phyloP scores from a whole-genome alignment of 2,888 invertebrate genomes.

The Cephus pygmeus region DNA sequence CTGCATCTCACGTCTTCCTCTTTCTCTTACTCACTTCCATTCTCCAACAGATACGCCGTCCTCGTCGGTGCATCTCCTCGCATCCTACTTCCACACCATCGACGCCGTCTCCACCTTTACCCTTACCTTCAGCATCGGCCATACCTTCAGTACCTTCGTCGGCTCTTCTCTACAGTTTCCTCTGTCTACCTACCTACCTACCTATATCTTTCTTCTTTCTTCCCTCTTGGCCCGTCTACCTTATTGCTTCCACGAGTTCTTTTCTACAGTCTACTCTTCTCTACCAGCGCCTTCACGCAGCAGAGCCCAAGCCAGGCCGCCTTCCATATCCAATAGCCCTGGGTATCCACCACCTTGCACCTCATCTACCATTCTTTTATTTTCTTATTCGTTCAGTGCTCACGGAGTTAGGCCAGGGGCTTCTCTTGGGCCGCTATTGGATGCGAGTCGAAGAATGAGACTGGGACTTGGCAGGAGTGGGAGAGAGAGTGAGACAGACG shows the following conservation, averaged over 20 bases:
- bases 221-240: background rate
- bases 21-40: slow-evolving; percentile 22
- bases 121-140: background rate
- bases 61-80: slow-evolving; percentile 10
- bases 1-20: slow-evolving; percentile 27
- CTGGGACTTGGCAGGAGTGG: background rate
- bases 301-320: background rate
- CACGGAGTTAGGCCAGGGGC: slow-evolving; percentile 41
- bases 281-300: background rate
- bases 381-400: slow-evolving; percentile 51
- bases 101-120: slow-evolving; percentile 3
- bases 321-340: background rate
- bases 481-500: background rate
- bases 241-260: background rate
- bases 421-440: background rate
- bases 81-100: slow-evolving; percentile 3
- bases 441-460: background rate
- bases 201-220: background rate
- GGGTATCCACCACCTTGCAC: slow-evolving; percentile 38
- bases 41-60: slow-evolving; percentile 5
- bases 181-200: background rate
- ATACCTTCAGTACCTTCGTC: background rate
- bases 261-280: background rate
- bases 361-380: slow-evolving; percentile 44
- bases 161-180: background rate